These are phyloP conservation scores for Drosophila pseudoananassae DNA, from an alignment of 1,140 invertebrate species.

Conservation along the genomic window DNA sequence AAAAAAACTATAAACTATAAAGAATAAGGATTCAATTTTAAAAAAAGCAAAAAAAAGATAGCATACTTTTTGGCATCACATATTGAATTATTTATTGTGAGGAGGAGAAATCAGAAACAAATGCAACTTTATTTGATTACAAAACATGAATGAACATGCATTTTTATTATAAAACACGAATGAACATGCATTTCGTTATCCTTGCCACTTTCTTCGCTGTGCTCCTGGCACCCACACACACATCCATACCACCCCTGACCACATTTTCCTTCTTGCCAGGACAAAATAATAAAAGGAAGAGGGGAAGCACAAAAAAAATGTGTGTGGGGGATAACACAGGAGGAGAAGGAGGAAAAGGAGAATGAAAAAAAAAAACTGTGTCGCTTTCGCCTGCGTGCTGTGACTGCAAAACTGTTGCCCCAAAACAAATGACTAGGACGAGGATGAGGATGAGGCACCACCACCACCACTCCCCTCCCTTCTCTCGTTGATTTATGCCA, in stretches of 20 bases:
- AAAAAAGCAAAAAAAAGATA: no score
- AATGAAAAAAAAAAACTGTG: conserved; percentile 35
- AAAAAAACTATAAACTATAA: conserved; percentile 6
- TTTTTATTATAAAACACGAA: background rate
- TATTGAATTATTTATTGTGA: no score
- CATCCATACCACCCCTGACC: conserved; percentile 6
- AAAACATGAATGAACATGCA: background rate
- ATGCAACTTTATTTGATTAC: background rate
- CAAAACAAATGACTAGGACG: conserved; percentile 49
- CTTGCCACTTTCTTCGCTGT: background rate
- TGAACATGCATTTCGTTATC: background rate
- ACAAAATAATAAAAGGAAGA: conserved; percentile 24
- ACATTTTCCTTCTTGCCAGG: conserved; percentile 25
- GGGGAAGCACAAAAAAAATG: background rate
- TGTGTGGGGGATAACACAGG: no score
- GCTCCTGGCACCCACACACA: background rate
- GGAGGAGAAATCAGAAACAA: background rate
- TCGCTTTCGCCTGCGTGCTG: conserved; percentile 48
- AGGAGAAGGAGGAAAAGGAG: background rate
- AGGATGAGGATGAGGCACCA: no score
- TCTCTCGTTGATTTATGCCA: conserved; percentile 67
- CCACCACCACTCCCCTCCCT: background rate
- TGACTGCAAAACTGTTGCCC: conserved; percentile 63
- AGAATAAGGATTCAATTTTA: background rate
- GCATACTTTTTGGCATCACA: background rate